Evolutionary conservation across 2,888 invertebrate genomes (phyloP).

Genomic region (Tachystola acroxantha): DNA sequence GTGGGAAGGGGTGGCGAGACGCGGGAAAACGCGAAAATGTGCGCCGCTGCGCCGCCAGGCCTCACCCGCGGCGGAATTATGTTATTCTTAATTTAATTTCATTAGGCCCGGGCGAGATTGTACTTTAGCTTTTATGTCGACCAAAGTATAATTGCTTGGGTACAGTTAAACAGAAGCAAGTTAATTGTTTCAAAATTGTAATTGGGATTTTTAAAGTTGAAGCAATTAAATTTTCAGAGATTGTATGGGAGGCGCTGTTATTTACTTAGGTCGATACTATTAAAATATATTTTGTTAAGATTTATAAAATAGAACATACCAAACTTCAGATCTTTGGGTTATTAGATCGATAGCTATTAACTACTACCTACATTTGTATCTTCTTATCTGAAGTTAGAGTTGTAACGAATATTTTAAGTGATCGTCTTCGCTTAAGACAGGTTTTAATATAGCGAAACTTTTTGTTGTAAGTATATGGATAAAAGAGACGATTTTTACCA

Average conservation of each 20-base stretch:
- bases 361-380: no score
- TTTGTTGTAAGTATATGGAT: slow-evolving; percentile 2
- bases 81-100: slow-evolving; percentile 73
- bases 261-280: no score
- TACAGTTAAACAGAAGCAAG: slow-evolving; percentile 18
- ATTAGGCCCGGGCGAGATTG: slow-evolving; percentile 60
- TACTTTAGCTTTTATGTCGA: slow-evolving; percentile 26
- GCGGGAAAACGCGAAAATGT: slow-evolving; percentile 19
- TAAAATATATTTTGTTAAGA: no score
- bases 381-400: no score
- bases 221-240: neutral
- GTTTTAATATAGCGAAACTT: slow-evolving; percentile 11
- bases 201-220: slow-evolving; percentile 13
- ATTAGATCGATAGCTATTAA: neutral
- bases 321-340: no score
- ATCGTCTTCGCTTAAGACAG: neutral
- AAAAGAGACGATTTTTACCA: no score
- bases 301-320: no score
- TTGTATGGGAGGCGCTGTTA: neutral
- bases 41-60: slow-evolving; percentile 11
- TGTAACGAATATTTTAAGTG: slow-evolving; percentile 10
- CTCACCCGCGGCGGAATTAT: slow-evolving; percentile 36
- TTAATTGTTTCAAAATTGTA: slow-evolving; percentile 30
- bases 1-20: slow-evolving; percentile 12
- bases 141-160: slow-evolving; percentile 32